Evolutionary conservation across 2,797 vertebrate genomes (phyloP), one percentile per base, ranked within the genome.

Genomic region (Hafferia zeledoni): DNA sequence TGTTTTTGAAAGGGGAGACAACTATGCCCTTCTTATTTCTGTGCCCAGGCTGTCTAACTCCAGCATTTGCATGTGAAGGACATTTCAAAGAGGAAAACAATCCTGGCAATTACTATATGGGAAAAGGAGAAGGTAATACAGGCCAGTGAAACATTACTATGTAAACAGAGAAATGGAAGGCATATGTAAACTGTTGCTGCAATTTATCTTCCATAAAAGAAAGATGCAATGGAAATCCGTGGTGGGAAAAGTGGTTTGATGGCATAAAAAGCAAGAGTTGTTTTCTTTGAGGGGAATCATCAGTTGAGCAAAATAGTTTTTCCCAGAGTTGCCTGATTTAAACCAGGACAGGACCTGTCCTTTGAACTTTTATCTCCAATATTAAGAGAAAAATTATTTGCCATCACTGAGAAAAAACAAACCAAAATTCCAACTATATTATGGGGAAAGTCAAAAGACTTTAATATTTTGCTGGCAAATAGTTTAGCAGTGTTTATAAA

Each of bases 401-500:
- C n/a, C 23, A 35, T 59, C 19, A 18, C 53, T 75, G 53, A 60
- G 70, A 71, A 76, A 82, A 57, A 0, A 1, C 14, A 46, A 83
- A 57, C 31, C 35, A 81, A 31, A 52, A 68, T 46, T 61, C 25
- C 35, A 69, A 37, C 31, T 82, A 8, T n/a, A 11, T 84, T 79
- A 33, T 39, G 39, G 28, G 13, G 28, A 60, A 80, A 87, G 31
- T 61, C 39, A 52, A 75, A 79, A 90, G 16, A 37, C 24, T 87
- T 83, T 16, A 64, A 4, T 83, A 46, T 72, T 90, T 94, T 91
- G 47, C 59, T 72, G 65, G 67, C 50, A 86, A 92, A 83, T 53
- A 47, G n/a, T 93, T 85, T 47, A 56, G 47, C 63, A 44, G 17
- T 91, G 41, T 95, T 96, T 93, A 35, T 78, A 93, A 94, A 56